These are phyloP conservation scores for Drosophila ficusphila DNA, from an alignment of 1,140 invertebrate genomes.

Conservation along the genomic window DNA sequence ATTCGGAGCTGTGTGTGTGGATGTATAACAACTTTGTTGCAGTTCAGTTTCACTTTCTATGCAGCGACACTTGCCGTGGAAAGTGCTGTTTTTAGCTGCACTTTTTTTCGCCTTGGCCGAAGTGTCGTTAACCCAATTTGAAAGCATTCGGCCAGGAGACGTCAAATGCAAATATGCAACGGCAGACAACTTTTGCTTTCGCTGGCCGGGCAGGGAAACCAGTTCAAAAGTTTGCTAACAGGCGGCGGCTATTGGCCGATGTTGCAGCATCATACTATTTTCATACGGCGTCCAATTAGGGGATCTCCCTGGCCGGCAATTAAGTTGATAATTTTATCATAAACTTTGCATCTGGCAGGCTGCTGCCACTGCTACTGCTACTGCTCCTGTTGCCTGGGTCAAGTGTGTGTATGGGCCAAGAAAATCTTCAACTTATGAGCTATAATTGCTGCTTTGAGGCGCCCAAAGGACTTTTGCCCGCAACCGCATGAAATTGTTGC, in stretches of 20 bases:
- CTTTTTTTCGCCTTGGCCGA: conserved; percentile 51
- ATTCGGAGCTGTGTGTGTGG: conserved; percentile 6
- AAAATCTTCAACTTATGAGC: conserved; percentile 70
- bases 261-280: conserved; percentile 58
- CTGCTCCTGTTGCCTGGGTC: conserved; percentile 47
- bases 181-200: conserved; percentile 76
- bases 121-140: conserved; percentile 82
- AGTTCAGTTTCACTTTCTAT: conserved; percentile 75
- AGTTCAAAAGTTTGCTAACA: conserved; percentile 71
- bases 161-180: conserved; percentile 41
- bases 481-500: conserved; percentile 64
- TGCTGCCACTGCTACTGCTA: too few relatives aligned
- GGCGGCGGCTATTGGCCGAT: conserved; percentile 40
- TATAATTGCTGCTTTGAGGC: conserved; percentile 57
- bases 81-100: conserved; percentile 55
- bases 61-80: conserved; percentile 73
- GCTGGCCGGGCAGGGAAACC: conserved; percentile 64
- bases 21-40: conserved; percentile 56
- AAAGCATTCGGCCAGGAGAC: conserved; percentile 73
- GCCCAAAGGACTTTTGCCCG: conserved; percentile 33
- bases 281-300: conserved; percentile 30
- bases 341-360: conserved; percentile 76
- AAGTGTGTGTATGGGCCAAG: conserved; percentile 41
- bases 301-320: conserved; percentile 54
- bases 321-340: conserved; percentile 81